phyloP scores from a whole-genome alignment of 2,113 vertebrate genomes.

The Piaya cayana region DNA sequence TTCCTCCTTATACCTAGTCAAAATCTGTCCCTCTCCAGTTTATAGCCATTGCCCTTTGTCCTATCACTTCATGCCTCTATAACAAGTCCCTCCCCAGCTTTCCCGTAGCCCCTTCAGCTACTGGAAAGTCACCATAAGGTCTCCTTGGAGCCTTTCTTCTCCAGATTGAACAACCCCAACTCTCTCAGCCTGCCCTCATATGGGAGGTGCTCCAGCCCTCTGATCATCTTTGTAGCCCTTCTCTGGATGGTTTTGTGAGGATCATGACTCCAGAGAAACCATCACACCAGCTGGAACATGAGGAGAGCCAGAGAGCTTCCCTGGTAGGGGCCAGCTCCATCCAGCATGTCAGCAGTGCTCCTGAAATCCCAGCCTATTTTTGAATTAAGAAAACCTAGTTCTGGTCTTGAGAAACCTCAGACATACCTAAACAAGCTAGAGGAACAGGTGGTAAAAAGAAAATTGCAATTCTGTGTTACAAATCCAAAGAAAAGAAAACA shows the following conservation, averaged over 20 bases:
- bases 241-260: neutral
- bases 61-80: no score
- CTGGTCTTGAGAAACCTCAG: neutral
- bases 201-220: no score
- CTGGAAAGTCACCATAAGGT: no score
- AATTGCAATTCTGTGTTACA: neutral
- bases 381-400: neutral
- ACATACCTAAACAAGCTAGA: neutral
- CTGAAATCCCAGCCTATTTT: neutral
- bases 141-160: no score
- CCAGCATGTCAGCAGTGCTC: fast-evolving
- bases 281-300: neutral
- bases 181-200: no score
- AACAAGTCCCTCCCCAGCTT: no score
- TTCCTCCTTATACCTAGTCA: no score
- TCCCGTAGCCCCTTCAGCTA: no score
- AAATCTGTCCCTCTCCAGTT: no score
- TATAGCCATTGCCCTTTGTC: no score
- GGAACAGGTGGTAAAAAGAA: neutral
- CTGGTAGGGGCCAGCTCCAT: neutral
- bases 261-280: neutral
- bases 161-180: no score
- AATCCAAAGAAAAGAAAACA: conserved; percentile 11
- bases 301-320: neutral
- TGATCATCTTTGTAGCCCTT: no score